Evolutionary conservation across 2,797 vertebrate species (phyloP), one percentile per base, ranked within the genome.

Genomic region (Sebastes melanostomus): DNA sequence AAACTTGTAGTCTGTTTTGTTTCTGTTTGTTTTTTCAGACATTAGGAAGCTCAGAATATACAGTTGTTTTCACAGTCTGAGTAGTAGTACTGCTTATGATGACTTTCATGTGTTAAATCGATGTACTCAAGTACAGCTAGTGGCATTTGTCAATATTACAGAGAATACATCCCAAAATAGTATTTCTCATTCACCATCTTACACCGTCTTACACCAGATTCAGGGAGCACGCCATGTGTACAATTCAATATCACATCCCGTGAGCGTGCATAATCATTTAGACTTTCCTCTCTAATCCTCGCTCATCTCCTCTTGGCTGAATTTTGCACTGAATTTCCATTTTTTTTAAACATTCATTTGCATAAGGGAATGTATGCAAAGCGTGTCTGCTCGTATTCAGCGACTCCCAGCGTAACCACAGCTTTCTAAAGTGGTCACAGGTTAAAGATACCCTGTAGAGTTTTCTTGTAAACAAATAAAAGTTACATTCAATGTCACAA

Each of bases 291-390:
- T 58, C 24, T 82, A 85, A 79, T 89, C 72, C 62, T 67, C 8
- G 14, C 22, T 77, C 66, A 68, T 83, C 78, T 85, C 42, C 76
- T 77, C 36, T 71, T 74, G 66, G 74, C 59, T 72, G 54, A 80
- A 36, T 36, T 73, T 75, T 67, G 20, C 38, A 32, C 25, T 71
- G 14, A 75, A 72, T 50, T 29, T 78, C 54, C 50, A 58, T 5
- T 66, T 77, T 77, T 50, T 82, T 84, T 61, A 72, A 82, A 72
- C 58, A 69, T 74, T 72, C 6, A 82, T 66, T 67, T 54, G 65
- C 30, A 75, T 20, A 5, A 4, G 46, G 54, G 24, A 65, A 72
- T 58, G 42, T 14, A 66, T 82, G 79, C 75, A 73, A 76, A 78
- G 54, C 8, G 5, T 18, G 27, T 52, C 42, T 46, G 73, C 30